Conservation (phyloP, 2,113 vertebrate species). For the Paracanthobrama guichenoti region DNA sequence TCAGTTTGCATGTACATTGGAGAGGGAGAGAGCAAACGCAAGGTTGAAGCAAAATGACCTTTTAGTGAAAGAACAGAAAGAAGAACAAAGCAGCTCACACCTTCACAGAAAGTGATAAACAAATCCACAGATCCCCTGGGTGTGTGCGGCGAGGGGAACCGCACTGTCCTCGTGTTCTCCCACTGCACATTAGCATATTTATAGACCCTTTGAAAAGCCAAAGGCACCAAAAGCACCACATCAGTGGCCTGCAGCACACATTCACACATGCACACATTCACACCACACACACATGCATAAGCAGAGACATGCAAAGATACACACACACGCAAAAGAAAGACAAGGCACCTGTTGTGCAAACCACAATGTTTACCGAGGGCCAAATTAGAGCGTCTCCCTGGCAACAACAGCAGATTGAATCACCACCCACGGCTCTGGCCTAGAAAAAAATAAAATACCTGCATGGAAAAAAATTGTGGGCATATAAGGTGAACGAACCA, state of each 20-base stretch:
- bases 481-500: conserved; percentile 17
- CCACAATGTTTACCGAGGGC: conserved; percentile 73
- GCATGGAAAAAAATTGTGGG: conserved; percentile 5
- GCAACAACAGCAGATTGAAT: conserved; percentile 75
- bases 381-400: conserved; percentile 75
- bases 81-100: conserved; percentile 60
- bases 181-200: conserved; percentile 67
- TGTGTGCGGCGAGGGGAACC: conserved; percentile 61
- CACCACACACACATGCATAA: conserved; percentile 53
- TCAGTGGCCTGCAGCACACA: conserved; percentile 61
- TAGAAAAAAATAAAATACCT: conserved; percentile 56
- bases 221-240: conserved; percentile 66
- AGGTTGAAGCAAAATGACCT: not conserved
- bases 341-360: conserved; percentile 78
- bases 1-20: not conserved
- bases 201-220: conserved; percentile 71
- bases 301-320: conserved; percentile 52
- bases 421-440: conserved; percentile 62
- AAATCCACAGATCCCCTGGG: conserved; percentile 74
- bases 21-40: not conserved
- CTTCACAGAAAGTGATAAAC: conserved; percentile 71
- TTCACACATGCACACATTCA: conserved; percentile 22
- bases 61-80: conserved; percentile 5
- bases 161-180: conserved; percentile 65
- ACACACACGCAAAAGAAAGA: conserved; percentile 68